These are phyloP conservation scores for Heteromurus nitidus DNA, from an alignment of 2,888 invertebrate species.

Conservation along the genomic window DNA sequence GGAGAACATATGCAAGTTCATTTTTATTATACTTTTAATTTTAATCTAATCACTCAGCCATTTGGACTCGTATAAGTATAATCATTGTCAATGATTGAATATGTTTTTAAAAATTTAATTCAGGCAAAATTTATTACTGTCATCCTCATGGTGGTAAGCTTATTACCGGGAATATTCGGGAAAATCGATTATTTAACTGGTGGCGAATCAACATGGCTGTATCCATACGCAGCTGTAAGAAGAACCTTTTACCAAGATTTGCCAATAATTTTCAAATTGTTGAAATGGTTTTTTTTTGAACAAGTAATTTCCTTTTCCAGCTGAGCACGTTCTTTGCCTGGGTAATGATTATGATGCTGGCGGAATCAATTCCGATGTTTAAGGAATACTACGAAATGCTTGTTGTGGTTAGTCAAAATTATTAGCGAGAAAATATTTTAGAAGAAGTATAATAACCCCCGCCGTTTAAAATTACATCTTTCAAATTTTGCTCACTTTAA, in stretches of 20 bases:
- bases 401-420: constrained; percentile 35
- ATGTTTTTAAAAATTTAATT: too few relatives aligned
- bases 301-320: constrained; percentile 22
- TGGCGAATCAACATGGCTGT: constrained; percentile 64
- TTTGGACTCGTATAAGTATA: too few relatives aligned
- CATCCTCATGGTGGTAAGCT: too few relatives aligned
- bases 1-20: too few relatives aligned
- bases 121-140: too few relatives aligned
- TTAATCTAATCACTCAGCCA: too few relatives aligned
- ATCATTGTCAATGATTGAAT: too few relatives aligned
- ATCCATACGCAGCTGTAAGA: constrained; percentile 64
- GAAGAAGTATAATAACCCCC: too few relatives aligned
- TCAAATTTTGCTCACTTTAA: background rate
- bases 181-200: too few relatives aligned
- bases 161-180: too few relatives aligned
- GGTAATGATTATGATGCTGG: constrained; percentile 63
- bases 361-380: constrained; percentile 52
- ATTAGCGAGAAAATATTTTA: background rate
- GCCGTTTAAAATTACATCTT: too few relatives aligned
- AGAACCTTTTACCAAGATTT: background rate
- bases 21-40: too few relatives aligned
- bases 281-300: background rate
- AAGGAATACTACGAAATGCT: constrained; percentile 64
- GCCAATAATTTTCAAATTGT: background rate
- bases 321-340: constrained; percentile 62